Evolutionary conservation across 2,888 invertebrate species (phyloP).

Genomic region (Platycnemis pennipes): DNA sequence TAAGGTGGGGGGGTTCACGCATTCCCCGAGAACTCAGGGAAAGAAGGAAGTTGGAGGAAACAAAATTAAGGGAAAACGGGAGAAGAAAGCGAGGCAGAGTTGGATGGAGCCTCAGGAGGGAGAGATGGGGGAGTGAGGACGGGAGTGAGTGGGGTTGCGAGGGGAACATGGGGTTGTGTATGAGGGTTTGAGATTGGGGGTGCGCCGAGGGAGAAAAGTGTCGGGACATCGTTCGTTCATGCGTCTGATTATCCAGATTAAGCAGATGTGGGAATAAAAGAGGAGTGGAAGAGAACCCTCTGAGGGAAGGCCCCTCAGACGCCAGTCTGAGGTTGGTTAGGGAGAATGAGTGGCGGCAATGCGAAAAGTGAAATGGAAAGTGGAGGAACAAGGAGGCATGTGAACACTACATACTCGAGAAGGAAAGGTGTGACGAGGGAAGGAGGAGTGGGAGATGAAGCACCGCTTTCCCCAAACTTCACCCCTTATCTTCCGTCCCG

Average conservation of each 20-base stretch:
- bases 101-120: background rate
- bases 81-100: background rate
- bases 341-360: background rate
- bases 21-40: background rate
- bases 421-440: background rate
- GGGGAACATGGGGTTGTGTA: too few species aligned
- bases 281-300: background rate
- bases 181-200: too few species aligned
- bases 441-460: background rate
- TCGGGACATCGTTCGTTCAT: background rate
- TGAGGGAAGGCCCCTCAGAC: background rate
- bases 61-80: background rate
- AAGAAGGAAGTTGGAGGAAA: background rate
- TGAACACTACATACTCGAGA: background rate
- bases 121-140: background rate
- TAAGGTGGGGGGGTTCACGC: too few species aligned
- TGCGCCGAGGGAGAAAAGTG: background rate
- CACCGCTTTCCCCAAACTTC: background rate
- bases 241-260: background rate
- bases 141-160: background rate
- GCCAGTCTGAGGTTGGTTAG: background rate
- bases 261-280: slow-evolving; percentile 5
- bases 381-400: background rate
- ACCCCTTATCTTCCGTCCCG: background rate
- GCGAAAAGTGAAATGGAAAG: background rate